Percentiles rank a stretch among this genome's conserved stretches.
Evolutionary conservation across 2,888 invertebrate genomes (phyloP).

Genomic region (Ochropleura leucogaster): DNA sequence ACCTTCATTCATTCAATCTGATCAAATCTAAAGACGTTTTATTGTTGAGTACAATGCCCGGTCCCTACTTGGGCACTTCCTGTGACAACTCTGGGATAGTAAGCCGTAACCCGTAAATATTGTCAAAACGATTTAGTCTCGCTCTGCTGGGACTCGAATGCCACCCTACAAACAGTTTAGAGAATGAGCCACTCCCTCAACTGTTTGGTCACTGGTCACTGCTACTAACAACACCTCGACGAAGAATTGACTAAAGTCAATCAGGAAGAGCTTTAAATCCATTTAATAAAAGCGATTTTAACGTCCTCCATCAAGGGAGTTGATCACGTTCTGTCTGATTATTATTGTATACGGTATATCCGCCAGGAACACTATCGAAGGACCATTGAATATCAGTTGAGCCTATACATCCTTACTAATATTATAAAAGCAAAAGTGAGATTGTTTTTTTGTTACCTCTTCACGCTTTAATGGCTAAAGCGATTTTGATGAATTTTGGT

Average conservation of each 20-base stretch:
- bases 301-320: not conserved
- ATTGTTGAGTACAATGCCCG: not conserved
- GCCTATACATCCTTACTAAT: no score
- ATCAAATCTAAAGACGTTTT: not conserved
- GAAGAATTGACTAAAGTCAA: not conserved
- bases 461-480: no score
- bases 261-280: not conserved
- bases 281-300: not conserved
- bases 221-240: not conserved
- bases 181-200: not conserved
- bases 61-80: slow-evolving; percentile 21
- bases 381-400: not conserved
- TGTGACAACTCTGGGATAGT: not conserved
- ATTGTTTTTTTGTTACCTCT: no score
- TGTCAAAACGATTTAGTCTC: not conserved
- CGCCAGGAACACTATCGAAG: not conserved
- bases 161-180: not conserved
- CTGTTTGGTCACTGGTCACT: not conserved
- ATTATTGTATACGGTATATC: not conserved
- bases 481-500: no score
- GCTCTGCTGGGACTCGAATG: not conserved
- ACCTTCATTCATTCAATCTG: not conserved
- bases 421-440: no score
- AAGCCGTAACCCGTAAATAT: slow-evolving; percentile 18
- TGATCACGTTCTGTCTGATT: no score